A percentile compares a stretch with the other conserved stretches of the same genome.
These are phyloP conservation scores for Pogonocherus hispidulus DNA, from an alignment of 2,888 invertebrate genomes.

Conservation along the genomic window DNA sequence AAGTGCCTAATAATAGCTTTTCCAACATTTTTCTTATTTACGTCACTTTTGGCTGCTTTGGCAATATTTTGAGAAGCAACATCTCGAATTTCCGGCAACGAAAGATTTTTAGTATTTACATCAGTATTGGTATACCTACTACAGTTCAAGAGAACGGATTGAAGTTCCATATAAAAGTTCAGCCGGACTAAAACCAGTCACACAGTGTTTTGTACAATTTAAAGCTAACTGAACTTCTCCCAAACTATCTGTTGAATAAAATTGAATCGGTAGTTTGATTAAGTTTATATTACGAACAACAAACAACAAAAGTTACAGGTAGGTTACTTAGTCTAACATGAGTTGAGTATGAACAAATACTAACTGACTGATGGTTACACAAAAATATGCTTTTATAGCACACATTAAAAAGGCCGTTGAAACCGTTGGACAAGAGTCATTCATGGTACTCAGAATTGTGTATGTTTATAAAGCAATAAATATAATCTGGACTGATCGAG, in stretches of 20 bases:
- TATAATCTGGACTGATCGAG: no score
- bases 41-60: not conserved
- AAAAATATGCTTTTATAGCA: no score
- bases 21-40: not conserved
- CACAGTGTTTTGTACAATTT: constrained; percentile 11
- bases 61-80: not conserved
- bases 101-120: not conserved
- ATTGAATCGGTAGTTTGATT: no score
- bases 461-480: no score
- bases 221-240: constrained; percentile 26
- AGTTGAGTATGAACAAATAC: no score
- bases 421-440: no score
- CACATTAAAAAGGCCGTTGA: no score
- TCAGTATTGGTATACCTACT: not conserved
- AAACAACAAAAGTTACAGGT: no score
- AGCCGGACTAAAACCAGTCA: constrained; percentile 24
- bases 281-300: no score
- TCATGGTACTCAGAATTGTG: no score
- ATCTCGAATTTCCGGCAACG: constrained; percentile 6
- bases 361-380: no score
- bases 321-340: no score
- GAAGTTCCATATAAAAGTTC: constrained; percentile 26
- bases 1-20: constrained; percentile 10
- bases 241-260: constrained; percentile 22
- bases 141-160: constrained; percentile 27